Percentiles rank a stretch among this genome's conserved stretches.
phyloP scores from a whole-genome alignment of 2,113 vertebrate genomes.

The Rousettus leschenaultii region DNA sequence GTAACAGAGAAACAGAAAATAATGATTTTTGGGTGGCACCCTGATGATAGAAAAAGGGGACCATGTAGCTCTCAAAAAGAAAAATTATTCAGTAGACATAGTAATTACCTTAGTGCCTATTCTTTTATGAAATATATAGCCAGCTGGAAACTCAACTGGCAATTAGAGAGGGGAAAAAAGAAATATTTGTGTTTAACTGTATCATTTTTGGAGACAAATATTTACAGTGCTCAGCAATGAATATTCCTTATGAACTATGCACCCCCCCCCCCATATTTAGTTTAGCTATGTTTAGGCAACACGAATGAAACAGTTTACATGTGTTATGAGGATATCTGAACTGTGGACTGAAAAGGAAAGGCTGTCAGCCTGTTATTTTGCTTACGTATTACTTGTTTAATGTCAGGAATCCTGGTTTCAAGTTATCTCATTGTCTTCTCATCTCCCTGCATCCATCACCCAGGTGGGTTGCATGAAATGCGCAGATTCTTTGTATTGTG shows the following conservation, averaged over 20 bases:
- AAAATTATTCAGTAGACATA: neutral
- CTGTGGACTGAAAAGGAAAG: neutral
- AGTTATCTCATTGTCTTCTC: neutral
- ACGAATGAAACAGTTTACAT: neutral
- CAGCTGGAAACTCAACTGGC: constrained; percentile 31
- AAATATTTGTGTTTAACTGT: constrained; percentile 26
- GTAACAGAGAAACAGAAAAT: constrained; percentile 27
- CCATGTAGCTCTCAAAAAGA: neutral
- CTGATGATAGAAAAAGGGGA: constrained; percentile 20
- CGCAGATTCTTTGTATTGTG: neutral
- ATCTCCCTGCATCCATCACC: neutral
- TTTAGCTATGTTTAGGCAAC: neutral
- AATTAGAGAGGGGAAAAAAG: neutral
- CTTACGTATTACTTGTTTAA: neutral
- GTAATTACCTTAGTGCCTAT: constrained; percentile 34
- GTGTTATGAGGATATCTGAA: neutral
- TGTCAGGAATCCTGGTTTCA: neutral
- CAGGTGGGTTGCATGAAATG: neutral
- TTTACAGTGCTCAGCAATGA: neutral
- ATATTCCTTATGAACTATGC: neutral
- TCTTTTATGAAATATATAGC: constrained; percentile 31
- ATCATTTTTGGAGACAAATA: constrained; percentile 22
- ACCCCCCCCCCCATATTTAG: neutral
- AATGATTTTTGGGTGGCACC: constrained; percentile 17
- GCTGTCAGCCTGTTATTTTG: neutral